Conservation (phyloP, 2,797 vertebrate genomes). For the Leucoraja ocellata region DNA sequence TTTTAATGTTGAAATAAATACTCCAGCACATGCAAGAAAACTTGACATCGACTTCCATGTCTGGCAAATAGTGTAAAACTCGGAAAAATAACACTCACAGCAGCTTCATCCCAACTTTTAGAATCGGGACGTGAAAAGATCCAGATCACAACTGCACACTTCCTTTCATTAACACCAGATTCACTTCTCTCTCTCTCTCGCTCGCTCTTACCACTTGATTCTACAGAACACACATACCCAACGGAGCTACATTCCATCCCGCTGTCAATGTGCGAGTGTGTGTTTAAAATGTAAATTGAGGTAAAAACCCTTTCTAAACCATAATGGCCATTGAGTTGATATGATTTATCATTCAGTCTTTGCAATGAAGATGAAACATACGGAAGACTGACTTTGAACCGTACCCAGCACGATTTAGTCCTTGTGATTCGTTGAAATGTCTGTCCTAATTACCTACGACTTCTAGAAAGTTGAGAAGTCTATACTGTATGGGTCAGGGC, state of each 20-base stretch:
- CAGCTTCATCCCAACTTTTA: constrained; percentile 73
- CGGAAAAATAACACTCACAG: constrained; percentile 70
- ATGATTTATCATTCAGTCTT: constrained; percentile 53
- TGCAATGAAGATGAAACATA: constrained; percentile 52
- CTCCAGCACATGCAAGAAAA: constrained; percentile 97
- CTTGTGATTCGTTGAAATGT: constrained; percentile 43
- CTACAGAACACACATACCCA: constrained; percentile 55
- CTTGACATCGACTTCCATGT: constrained; percentile 74
- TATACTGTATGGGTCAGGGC: neutral
- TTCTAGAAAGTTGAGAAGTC: neutral
- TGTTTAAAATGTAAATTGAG: constrained; percentile 73
- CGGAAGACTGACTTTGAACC: constrained; percentile 54
- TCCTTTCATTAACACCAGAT: constrained; percentile 63
- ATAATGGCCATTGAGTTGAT: constrained; percentile 36
- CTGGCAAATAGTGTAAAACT: constrained; percentile 91
- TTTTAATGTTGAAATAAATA: constrained; percentile 99
- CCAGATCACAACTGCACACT: constrained; percentile 57
- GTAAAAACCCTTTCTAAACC: constrained; percentile 58
- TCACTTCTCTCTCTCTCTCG: constrained; percentile 56
- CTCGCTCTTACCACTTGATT: constrained; percentile 49
- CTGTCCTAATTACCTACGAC: constrained; percentile 43
- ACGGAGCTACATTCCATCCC: constrained; percentile 69
- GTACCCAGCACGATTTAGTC: constrained; percentile 71
- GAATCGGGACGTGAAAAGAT: constrained; percentile 69
- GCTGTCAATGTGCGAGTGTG: constrained; percentile 38